Evolutionary conservation across 1,140 invertebrate genomes (phyloP).

Genomic region (Potamilus streckersoni): DNA sequence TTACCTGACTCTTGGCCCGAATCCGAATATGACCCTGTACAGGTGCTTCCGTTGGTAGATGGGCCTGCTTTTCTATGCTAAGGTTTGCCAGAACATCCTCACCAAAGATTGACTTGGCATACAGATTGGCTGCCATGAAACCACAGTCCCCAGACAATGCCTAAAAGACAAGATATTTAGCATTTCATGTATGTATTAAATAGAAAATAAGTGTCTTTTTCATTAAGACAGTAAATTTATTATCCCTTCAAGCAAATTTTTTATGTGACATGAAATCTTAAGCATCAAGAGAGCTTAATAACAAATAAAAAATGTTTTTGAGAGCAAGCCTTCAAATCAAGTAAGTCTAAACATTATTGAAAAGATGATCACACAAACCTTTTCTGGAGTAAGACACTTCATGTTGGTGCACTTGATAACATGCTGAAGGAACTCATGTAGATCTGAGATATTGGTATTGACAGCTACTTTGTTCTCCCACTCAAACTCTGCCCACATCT

Average conservation of each 20-base stretch:
- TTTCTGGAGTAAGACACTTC: conserved; percentile 93
- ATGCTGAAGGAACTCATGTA: conserved; percentile 93
- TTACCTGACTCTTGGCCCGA: conserved; percentile 95
- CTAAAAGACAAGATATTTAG: conserved; percentile 65
- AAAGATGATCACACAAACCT: conserved; percentile 69
- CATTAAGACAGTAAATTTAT: not conserved
- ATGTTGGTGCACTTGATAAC: conserved; percentile 97
- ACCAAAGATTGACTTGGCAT: conserved; percentile 98
- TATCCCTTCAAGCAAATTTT: not conserved
- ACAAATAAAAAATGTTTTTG: not conserved
- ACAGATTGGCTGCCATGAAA: conserved; percentile 99
- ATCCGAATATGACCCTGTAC: conserved; percentile 98
- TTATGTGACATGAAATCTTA: not conserved
- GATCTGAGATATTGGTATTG: conserved; percentile 92
- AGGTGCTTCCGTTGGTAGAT: conserved; percentile 82
- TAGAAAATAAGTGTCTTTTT: too few species aligned
- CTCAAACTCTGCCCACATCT: conserved; percentile 99
- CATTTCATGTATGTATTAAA: not conserved
- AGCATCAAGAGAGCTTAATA: not conserved
- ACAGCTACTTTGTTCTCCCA: conserved; percentile 99
- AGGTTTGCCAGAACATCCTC: conserved; percentile 99
- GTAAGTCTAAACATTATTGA: not conserved
- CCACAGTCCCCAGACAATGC: conserved; percentile 96
- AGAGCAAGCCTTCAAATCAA: not conserved
- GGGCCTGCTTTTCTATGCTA: conserved; percentile 94